Conservation (phyloP, 2,888 invertebrate species). For the Heliconius charithonia region DNA sequence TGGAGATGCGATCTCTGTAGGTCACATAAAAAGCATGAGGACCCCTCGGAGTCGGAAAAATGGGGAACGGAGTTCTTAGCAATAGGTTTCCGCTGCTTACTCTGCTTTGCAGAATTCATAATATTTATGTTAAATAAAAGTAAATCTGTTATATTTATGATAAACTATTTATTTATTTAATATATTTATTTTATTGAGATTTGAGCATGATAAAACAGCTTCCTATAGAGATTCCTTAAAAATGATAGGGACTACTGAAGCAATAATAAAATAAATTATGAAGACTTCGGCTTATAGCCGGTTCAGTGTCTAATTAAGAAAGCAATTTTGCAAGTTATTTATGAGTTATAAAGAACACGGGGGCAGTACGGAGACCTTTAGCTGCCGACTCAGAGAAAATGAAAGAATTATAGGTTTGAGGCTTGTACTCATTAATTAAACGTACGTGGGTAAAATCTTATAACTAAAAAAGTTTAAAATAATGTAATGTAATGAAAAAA, state of each 20-base stretch:
- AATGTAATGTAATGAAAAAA: no score
- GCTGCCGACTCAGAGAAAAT: constrained; percentile 63
- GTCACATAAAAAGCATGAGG: no score
- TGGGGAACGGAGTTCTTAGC: neutral
- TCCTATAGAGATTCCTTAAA: neutral
- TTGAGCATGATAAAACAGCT: neutral
- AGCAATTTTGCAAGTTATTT: constrained; percentile 78
- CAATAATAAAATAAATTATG: constrained; percentile 9
- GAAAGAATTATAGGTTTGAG: constrained; percentile 52
- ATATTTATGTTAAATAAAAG: neutral
- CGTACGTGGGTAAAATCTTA: neutral
- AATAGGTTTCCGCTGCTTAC: neutral
- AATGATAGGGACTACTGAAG: constrained; percentile 21
- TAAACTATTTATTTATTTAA: neutral
- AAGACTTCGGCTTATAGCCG: constrained; percentile 51
- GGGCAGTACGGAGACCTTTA: constrained; percentile 57
- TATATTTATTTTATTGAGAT: neutral
- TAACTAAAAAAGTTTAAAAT: no score
- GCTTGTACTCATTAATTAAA: neutral
- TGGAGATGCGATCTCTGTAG: no score
- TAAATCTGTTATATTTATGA: neutral
- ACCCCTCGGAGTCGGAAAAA: no score
- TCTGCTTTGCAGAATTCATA: neutral
- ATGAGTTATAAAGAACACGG: constrained; percentile 70
- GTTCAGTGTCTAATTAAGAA: constrained; percentile 75